These are phyloP conservation scores for Ophion costatus DNA, from an alignment of 2,888 invertebrate genomes.

Conservation along the genomic window DNA sequence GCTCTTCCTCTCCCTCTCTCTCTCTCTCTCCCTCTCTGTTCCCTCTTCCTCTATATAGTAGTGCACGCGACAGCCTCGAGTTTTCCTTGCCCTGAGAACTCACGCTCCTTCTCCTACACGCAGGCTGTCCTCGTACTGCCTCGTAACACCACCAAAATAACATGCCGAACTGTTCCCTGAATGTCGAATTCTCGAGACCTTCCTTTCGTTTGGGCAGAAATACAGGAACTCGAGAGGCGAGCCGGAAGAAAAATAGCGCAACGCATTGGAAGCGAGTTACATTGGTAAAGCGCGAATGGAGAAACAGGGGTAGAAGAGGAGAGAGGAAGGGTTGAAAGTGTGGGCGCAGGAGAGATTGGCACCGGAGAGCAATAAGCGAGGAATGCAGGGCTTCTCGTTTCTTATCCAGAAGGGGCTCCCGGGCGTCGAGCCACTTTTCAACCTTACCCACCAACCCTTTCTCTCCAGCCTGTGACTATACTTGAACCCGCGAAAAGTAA, in stretches of 20 bases:
- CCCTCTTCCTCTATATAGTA: neutral
- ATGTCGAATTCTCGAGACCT: conserved; percentile 58
- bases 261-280: conserved; percentile 46
- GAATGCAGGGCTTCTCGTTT: conserved; percentile 60
- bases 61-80: neutral
- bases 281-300: conserved; percentile 25
- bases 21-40: neutral
- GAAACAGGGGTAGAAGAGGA: neutral
- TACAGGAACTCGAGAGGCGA: neutral
- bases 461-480: conserved; percentile 10
- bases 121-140: neutral
- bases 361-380: conserved; percentile 63
- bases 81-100: neutral
- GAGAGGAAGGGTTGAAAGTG: neutral
- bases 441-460: conserved; percentile 34
- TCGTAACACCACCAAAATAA: conserved; percentile 22
- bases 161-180: conserved; percentile 32
- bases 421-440: conserved; percentile 59
- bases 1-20: neutral
- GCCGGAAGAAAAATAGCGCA: conserved; percentile 23
- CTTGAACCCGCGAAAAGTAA: neutral
- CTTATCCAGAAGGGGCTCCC: conserved; percentile 51
- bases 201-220: conserved; percentile 39
- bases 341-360: conserved; percentile 30
- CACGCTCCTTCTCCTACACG: neutral